Evolutionary conservation across 1,140 invertebrate species (phyloP).

Genomic region (Drosophila virilis): DNA sequence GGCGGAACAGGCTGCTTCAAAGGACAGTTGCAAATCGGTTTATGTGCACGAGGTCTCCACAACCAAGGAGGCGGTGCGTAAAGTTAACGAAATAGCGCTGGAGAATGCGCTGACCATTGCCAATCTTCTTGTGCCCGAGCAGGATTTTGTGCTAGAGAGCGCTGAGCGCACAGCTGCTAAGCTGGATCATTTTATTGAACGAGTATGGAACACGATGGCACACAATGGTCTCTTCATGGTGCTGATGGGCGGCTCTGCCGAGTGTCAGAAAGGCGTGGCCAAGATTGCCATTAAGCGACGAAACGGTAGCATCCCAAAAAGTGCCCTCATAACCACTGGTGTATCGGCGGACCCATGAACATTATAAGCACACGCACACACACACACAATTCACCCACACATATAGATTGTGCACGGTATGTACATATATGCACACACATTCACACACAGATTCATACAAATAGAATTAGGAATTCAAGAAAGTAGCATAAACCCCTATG

Average conservation of each 20-base stretch:
- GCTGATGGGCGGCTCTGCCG: slow-evolving; percentile 86
- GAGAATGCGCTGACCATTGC: slow-evolving; percentile 87
- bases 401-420: background rate
- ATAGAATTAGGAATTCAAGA: slow-evolving; percentile 8
- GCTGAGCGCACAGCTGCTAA: slow-evolving; percentile 84
- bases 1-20: slow-evolving; percentile 45
- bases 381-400: background rate
- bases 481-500: slow-evolving; percentile 2
- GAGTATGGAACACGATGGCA: slow-evolving; percentile 86
- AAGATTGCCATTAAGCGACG: slow-evolving; percentile 79
- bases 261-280: slow-evolving; percentile 76
- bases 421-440: background rate
- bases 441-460: background rate
- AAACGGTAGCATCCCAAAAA: slow-evolving; percentile 40
- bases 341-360: slow-evolving; percentile 3
- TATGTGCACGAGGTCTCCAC: slow-evolving; percentile 68
- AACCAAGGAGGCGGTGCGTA: slow-evolving; percentile 85
- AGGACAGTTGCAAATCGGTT: slow-evolving; percentile 44
- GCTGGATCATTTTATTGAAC: slow-evolving; percentile 87
- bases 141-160: slow-evolving; percentile 83
- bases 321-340: slow-evolving; percentile 9
- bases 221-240: slow-evolving; percentile 86
- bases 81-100: slow-evolving; percentile 85
- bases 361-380: slow-evolving; percentile 7
- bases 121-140: slow-evolving; percentile 85